phyloP scores from a whole-genome alignment of 2,888 invertebrate genomes.

The Bimastos eiseni region DNA sequence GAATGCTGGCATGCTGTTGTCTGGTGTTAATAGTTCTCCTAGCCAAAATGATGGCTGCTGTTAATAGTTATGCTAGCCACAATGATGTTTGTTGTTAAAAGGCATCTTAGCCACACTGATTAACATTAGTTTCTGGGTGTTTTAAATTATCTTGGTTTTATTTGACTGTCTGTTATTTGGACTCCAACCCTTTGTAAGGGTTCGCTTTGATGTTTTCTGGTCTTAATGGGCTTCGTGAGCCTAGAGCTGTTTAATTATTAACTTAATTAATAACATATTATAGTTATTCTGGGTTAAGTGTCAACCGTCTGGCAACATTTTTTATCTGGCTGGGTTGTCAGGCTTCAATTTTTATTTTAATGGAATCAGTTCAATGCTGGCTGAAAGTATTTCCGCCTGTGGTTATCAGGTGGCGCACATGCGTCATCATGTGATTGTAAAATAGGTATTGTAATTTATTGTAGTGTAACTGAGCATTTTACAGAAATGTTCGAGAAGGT shows the following conservation, averaged over 20 bases:
- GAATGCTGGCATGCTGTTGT: too few species aligned
- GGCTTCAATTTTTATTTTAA: not conserved
- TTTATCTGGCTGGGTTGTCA: not conserved
- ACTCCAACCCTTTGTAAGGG: not conserved
- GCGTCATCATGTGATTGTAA: not conserved
- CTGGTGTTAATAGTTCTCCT: too few species aligned
- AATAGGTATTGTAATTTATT: not conserved
- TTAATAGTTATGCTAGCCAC: too few species aligned
- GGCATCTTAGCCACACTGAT: too few species aligned
- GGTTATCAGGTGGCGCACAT: not conserved
- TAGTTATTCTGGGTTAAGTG: slow-evolving; percentile 13
- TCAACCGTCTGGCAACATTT: not conserved
- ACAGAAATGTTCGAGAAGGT: not conserved
- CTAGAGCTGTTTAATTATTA: slow-evolving; percentile 2
- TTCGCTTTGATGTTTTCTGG: not conserved
- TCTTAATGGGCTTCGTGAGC: not conserved
- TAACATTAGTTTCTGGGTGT: not conserved
- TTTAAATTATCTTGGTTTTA: not conserved
- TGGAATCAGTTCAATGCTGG: not conserved
- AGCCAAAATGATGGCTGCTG: too few species aligned
- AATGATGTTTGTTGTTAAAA: too few species aligned
- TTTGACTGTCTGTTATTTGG: not conserved
- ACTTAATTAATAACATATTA: not conserved
- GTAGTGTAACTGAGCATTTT: not conserved
- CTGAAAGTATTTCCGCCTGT: not conserved